phyloP scores from a whole-genome alignment of 2,888 invertebrate genomes.

The Parasteatoda lunata region DNA sequence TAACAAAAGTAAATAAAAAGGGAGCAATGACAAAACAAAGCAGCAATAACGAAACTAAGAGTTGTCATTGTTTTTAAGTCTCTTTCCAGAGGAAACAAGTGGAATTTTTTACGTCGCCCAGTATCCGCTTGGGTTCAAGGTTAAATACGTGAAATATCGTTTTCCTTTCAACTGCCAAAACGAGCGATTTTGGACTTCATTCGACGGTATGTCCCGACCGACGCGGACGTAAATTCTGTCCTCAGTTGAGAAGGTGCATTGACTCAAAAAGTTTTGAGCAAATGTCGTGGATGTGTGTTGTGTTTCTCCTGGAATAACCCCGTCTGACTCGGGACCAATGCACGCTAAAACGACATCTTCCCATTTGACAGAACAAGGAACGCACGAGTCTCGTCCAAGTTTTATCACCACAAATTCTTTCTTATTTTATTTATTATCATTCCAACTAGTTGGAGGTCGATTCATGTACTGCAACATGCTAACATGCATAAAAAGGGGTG shows the following conservation, averaged over 20 bases:
- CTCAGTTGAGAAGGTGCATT: slow-evolving; percentile 29
- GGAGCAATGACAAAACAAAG: slow-evolving; percentile 4
- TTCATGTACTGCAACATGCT: too few species aligned
- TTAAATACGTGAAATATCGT: slow-evolving; percentile 54
- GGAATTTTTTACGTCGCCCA: slow-evolving; percentile 8
- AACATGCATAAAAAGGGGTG: too few species aligned
- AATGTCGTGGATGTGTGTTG: background rate
- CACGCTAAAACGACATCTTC: slow-evolving; percentile 47
- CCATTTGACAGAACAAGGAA: slow-evolving; percentile 5
- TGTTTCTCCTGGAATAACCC: slow-evolving; percentile 7
- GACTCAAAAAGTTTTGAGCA: slow-evolving; percentile 24
- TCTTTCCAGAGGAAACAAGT: slow-evolving; percentile 31
- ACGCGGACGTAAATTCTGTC: slow-evolving; percentile 26
- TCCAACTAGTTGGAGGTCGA: too few species aligned
- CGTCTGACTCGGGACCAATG: slow-evolving; percentile 41
- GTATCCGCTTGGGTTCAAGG: slow-evolving; percentile 56
- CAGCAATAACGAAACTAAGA: slow-evolving; percentile 29
- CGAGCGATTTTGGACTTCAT: slow-evolving; percentile 10
- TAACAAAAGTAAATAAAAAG: background rate
- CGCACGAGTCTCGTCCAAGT: slow-evolving; percentile 11
- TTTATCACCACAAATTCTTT: slow-evolving; percentile 16
- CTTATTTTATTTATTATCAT: too few species aligned
- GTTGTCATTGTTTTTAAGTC: slow-evolving; percentile 55
- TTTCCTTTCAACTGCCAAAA: slow-evolving; percentile 56
- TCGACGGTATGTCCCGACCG: slow-evolving; percentile 8